Evolutionary conservation across 2,113 vertebrate species (phyloP).

Genomic region (Nanorana parkeri): DNA sequence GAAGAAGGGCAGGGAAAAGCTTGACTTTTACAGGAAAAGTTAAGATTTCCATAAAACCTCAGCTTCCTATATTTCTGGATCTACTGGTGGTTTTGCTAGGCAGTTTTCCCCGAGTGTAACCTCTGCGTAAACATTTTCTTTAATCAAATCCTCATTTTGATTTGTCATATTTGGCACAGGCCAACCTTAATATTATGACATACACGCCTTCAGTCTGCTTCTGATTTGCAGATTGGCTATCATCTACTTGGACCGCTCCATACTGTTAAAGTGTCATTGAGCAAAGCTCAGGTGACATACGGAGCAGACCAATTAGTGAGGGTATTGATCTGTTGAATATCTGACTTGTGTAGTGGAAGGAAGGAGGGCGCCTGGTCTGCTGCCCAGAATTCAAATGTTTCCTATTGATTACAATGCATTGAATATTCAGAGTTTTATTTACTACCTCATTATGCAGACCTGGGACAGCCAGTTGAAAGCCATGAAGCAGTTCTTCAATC

Average conservation of each 20-base stretch:
- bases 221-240: constrained; percentile 4
- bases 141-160: too few species aligned
- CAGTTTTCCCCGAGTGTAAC: too few species aligned
- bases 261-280: constrained; percentile 11
- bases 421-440: neutral
- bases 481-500: too few species aligned
- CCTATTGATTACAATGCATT: constrained; percentile 28
- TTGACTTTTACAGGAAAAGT: too few species aligned
- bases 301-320: constrained; percentile 29
- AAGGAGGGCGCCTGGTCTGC: neutral
- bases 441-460: neutral
- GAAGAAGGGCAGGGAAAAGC: too few species aligned
- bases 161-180: too few species aligned
- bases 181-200: neutral
- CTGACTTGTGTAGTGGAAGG: neutral
- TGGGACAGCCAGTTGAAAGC: too few species aligned
- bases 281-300: constrained; percentile 25
- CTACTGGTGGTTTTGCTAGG: too few species aligned
- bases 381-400: constrained; percentile 9
- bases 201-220: neutral
- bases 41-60: too few species aligned
- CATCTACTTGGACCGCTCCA: neutral
- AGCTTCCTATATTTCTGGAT: too few species aligned
- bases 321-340: constrained; percentile 45
- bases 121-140: too few species aligned